phyloP scores from a whole-genome alignment of 1,140 invertebrate genomes.

The Procambarus virginalis region DNA sequence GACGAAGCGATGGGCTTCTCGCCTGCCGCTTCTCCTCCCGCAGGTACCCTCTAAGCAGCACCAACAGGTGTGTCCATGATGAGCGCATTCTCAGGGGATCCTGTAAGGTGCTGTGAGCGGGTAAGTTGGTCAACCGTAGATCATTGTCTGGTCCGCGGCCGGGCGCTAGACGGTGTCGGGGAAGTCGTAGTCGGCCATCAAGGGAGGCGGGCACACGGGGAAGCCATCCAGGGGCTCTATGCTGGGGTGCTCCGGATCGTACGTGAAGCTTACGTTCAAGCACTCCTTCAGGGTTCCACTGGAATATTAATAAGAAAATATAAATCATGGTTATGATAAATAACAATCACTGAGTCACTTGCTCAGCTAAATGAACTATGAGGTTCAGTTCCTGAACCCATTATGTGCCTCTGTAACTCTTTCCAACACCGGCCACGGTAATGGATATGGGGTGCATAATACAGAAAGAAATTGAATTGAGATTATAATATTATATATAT shows the following conservation, averaged over 20 bases:
- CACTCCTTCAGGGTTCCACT: constrained; percentile 17
- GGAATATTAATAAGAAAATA: background rate
- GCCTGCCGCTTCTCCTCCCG: background rate
- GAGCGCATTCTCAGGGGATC: no score
- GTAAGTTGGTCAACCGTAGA: background rate
- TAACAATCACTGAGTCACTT: background rate
- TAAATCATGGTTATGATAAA: background rate
- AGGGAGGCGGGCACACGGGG: constrained; percentile 1
- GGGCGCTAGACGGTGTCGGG: background rate
- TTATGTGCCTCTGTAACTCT: no score
- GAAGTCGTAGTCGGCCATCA: no score
- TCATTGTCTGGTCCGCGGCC: background rate
- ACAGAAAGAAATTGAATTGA: no score
- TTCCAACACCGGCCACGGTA: no score
- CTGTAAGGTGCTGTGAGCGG: background rate
- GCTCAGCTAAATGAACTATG: no score
- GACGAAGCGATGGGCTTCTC: background rate
- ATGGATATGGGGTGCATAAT: no score
- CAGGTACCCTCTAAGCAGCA: no score
- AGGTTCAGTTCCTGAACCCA: no score
- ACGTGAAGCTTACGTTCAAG: constrained; percentile 47
- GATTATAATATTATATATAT: no score
- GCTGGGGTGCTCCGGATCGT: constrained; percentile 22
- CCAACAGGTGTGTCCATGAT: no score
- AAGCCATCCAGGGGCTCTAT: constrained; percentile 13